A percentile compares a stretch with the other conserved stretches of the same genome.
These are phyloP conservation scores for Chionoecetes opilio DNA, from an alignment of 1,140 invertebrate genomes.

Conservation along the genomic window DNA sequence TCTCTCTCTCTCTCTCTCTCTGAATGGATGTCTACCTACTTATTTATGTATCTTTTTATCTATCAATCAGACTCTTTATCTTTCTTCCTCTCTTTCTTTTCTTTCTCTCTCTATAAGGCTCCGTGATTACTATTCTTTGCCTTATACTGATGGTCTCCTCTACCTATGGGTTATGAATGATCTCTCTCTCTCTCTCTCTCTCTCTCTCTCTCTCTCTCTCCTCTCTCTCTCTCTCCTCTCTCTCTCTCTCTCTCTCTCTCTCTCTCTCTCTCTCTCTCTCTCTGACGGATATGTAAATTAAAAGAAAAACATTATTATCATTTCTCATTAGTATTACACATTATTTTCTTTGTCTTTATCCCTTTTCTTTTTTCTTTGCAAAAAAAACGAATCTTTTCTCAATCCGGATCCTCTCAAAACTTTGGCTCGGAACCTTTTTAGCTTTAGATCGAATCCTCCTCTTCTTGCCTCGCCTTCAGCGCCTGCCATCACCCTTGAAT, in stretches of 20 bases:
- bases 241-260: slow-evolving; percentile 18
- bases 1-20: slow-evolving; percentile 27
- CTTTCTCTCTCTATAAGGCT: background rate
- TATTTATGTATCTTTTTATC: slow-evolving; percentile 13
- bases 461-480: background rate
- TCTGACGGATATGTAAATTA: too few relatives aligned
- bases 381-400: background rate
- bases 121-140: slow-evolving; percentile 8
- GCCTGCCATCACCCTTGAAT: background rate
- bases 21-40: background rate
- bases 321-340: too few relatives aligned
- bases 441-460: background rate
- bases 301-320: too few relatives aligned
- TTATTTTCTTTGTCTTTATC: background rate
- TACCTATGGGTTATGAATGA: background rate
- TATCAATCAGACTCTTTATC: background rate
- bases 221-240: slow-evolving; percentile 23
- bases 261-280: slow-evolving; percentile 18
- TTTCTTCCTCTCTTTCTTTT: background rate
- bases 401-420: background rate
- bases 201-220: slow-evolving; percentile 27
- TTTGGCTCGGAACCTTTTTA: slow-evolving; percentile 9
- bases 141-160: background rate
- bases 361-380: background rate
- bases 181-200: slow-evolving; percentile 1